These are phyloP conservation scores for Chrysopa pallens DNA, from an alignment of 1,140 invertebrate genomes.

Conservation along the genomic window DNA sequence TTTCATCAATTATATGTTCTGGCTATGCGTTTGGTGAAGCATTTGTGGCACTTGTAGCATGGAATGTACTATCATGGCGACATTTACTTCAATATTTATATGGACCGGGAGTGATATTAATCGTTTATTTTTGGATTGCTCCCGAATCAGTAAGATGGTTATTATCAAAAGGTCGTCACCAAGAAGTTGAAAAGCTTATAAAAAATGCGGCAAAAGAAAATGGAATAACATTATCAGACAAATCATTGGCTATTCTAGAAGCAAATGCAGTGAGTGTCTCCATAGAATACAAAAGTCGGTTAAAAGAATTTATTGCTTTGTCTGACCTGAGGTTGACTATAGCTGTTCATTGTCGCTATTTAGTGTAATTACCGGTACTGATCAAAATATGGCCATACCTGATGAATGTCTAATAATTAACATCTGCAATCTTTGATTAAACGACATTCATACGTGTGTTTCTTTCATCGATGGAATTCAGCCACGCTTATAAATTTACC, in stretches of 20 bases:
- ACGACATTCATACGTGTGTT: no score
- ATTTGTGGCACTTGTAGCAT: conserved; percentile 43
- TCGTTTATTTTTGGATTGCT: conserved; percentile 37
- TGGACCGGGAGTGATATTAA: conserved; percentile 37
- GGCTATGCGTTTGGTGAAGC: conserved; percentile 56
- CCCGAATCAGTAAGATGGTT: conserved; percentile 56
- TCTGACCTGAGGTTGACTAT: no score
- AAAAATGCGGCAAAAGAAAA: conserved; percentile 48
- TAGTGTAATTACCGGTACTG: no score
- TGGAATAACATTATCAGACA: conserved; percentile 30
- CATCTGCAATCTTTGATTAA: no score
- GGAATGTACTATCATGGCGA: conserved; percentile 51
- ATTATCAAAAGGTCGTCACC: conserved; percentile 42
- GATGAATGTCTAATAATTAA: no score
- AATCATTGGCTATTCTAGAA: conserved; percentile 22
- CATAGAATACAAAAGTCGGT: no score
- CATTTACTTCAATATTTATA: conserved; percentile 43
- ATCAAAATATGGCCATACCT: no score
- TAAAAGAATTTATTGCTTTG: no score
- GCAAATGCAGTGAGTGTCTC: no score
- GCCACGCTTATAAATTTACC: no score
- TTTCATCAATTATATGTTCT: conserved; percentile 47
- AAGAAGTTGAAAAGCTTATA: conserved; percentile 36
- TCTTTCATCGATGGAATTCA: no score
- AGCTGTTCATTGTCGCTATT: no score